phyloP scores from a whole-genome alignment of 1,140 invertebrate species.

The Microplitis demolitor region DNA sequence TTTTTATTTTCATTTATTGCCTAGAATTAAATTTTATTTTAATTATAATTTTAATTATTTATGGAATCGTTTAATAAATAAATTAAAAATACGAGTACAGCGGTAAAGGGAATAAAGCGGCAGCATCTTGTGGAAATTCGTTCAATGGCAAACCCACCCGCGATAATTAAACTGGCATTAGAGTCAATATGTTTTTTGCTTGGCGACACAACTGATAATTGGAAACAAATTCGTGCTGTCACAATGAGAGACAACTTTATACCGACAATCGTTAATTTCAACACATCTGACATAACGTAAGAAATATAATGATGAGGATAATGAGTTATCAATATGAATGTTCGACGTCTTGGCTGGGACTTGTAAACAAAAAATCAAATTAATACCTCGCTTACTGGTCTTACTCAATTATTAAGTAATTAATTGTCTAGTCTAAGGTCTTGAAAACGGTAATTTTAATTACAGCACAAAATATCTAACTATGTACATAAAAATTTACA shows the following conservation, averaged over 20 bases:
- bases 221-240: constrained; percentile 91
- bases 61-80: constrained; percentile 4
- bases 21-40: constrained; percentile 7
- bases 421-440: constrained; percentile 6
- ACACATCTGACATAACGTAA: constrained; percentile 92
- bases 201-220: constrained; percentile 87
- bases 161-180: constrained; percentile 89
- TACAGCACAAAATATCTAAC: neutral
- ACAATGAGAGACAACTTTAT: constrained; percentile 99
- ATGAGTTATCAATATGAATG: constrained; percentile 10
- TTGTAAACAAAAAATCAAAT: constrained; percentile 24
- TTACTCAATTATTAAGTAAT: constrained; percentile 9
- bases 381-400: constrained; percentile 40
- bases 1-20: neutral
- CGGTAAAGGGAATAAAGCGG: constrained; percentile 96
- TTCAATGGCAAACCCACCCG: constrained; percentile 93
- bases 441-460: neutral
- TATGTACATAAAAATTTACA: too few relatives aligned
- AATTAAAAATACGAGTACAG: constrained; percentile 61
- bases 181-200: constrained; percentile 95
- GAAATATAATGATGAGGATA: constrained; percentile 50
- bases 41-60: neutral
- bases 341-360: constrained; percentile 20
- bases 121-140: constrained; percentile 94
- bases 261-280: constrained; percentile 96